phyloP scores from a whole-genome alignment of 2,888 invertebrate genomes.

The Tricholauxania praeusta region DNA sequence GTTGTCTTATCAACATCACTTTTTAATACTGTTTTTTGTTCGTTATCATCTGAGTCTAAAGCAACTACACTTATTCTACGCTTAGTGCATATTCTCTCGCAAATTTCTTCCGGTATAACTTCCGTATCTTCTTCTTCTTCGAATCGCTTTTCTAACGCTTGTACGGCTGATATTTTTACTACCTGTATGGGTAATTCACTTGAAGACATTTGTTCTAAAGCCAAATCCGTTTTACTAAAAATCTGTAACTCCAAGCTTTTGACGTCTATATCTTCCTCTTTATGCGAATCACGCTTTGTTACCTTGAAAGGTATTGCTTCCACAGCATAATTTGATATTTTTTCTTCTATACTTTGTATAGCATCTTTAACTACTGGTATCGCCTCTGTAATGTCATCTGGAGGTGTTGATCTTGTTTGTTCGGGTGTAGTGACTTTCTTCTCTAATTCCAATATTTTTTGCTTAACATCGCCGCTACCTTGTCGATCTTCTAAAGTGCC shows the following conservation, averaged over 20 bases:
- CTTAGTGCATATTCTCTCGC: constrained; percentile 58
- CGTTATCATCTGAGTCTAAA: constrained; percentile 42
- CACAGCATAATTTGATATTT: constrained; percentile 57
- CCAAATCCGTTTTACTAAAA: constrained; percentile 54
- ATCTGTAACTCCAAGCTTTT: constrained; percentile 57
- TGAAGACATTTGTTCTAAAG: constrained; percentile 49
- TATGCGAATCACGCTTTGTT: constrained; percentile 57
- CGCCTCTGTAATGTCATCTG: constrained; percentile 21
- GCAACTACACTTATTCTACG: constrained; percentile 57
- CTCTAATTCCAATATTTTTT: constrained; percentile 71
- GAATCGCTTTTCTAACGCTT: constrained; percentile 47
- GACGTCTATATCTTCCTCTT: constrained; percentile 47
- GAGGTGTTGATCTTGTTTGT: constrained; percentile 26
- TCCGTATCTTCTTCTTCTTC: constrained; percentile 54
- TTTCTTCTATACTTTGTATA: constrained; percentile 71
- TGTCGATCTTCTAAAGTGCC: constrained; percentile 53
- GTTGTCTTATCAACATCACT: too few species aligned
- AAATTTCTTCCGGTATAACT: constrained; percentile 48
- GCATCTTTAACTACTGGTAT: constrained; percentile 71
- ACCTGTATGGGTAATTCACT: constrained; percentile 51
- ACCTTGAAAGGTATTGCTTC: constrained; percentile 57
- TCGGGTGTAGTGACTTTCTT: constrained; percentile 47
- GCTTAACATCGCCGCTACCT: constrained; percentile 71
- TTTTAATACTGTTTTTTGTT: too few species aligned
- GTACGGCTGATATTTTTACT: constrained; percentile 54